phyloP scores from a whole-genome alignment of 2,888 invertebrate genomes.

The Acholoe squamosa region DNA sequence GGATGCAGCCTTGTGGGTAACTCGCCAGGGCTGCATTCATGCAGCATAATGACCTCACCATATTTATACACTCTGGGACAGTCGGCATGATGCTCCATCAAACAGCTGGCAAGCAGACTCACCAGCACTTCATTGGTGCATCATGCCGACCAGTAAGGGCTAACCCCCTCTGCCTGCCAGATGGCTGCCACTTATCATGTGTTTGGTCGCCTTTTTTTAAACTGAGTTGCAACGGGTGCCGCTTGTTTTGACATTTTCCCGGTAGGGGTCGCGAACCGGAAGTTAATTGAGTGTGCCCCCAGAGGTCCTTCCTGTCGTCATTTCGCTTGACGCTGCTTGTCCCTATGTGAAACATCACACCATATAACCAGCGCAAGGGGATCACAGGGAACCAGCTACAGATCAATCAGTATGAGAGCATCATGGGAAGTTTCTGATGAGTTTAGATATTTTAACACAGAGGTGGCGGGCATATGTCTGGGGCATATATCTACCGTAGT shows the following conservation, averaged over 20 bases:
- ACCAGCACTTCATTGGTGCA: too few species aligned
- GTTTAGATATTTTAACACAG: too few species aligned
- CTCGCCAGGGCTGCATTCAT: too few species aligned
- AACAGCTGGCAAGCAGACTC: too few species aligned
- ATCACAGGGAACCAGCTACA: neutral
- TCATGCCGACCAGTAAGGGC: too few species aligned
- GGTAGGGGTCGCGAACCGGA: conserved; percentile 28
- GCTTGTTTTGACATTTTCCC: conserved; percentile 44
- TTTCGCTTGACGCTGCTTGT: neutral
- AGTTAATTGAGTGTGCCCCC: neutral
- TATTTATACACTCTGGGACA: too few species aligned
- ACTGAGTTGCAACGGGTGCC: neutral
- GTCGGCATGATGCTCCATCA: too few species aligned
- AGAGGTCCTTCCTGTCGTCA: neutral
- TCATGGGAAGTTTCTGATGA: neutral
- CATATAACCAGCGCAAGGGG: neutral
- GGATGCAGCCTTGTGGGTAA: too few species aligned
- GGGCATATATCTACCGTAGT: too few species aligned
- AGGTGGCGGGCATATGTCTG: too few species aligned
- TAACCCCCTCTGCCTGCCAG: neutral
- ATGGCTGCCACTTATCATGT: neutral
- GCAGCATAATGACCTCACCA: too few species aligned
- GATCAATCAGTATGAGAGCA: neutral
- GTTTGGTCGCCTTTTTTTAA: conserved; percentile 15
- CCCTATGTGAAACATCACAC: neutral